A percentile compares a stretch with the other conserved stretches of the same genome.
These are phyloP conservation scores for Leptoteleia sp. DNA, from an alignment of 1,140 invertebrate genomes.

Conservation along the genomic window DNA sequence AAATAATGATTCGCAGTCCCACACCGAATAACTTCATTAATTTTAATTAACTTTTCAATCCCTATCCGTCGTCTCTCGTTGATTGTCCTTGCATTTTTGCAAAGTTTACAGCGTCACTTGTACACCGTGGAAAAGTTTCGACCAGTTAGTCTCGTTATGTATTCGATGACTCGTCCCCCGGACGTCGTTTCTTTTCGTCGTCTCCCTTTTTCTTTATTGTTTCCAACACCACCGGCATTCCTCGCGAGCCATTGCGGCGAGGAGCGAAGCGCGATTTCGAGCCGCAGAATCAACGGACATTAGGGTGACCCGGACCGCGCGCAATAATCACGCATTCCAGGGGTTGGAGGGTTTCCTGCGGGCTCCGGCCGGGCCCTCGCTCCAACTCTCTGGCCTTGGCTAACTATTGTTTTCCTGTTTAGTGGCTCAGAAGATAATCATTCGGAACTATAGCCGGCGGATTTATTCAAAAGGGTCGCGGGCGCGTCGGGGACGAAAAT, in stretches of 20 bases:
- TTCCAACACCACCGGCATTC: too few species aligned
- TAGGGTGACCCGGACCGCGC: constrained; percentile 43
- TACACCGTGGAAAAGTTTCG: too few species aligned
- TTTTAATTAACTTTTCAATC: too few species aligned
- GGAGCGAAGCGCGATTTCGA: constrained; percentile 41
- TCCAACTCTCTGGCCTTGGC: constrained; percentile 4
- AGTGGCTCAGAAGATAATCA: constrained; percentile 57
- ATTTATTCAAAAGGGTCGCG: constrained; percentile 37
- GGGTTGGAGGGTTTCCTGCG: constrained; percentile 33
- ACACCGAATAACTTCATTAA: too few species aligned
- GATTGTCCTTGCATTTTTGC: too few species aligned
- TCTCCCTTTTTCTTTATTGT: too few species aligned
- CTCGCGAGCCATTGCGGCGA: constrained; percentile 40
- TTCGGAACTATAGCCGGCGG: constrained; percentile 11
- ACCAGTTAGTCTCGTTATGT: too few species aligned
- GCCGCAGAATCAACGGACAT: constrained; percentile 45
- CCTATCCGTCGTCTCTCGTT: too few species aligned
- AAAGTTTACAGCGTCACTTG: too few species aligned
- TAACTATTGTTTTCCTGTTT: constrained; percentile 59
- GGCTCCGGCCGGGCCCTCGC: constrained; percentile 13
- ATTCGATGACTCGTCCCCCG: too few species aligned
- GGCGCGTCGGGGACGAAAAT: constrained; percentile 42
- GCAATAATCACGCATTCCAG: constrained; percentile 59
- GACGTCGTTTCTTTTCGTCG: too few species aligned
- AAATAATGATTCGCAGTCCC: too few species aligned